Evolutionary conservation across 2,888 invertebrate species (phyloP).

Genomic region (Drosophila siamana): DNA sequence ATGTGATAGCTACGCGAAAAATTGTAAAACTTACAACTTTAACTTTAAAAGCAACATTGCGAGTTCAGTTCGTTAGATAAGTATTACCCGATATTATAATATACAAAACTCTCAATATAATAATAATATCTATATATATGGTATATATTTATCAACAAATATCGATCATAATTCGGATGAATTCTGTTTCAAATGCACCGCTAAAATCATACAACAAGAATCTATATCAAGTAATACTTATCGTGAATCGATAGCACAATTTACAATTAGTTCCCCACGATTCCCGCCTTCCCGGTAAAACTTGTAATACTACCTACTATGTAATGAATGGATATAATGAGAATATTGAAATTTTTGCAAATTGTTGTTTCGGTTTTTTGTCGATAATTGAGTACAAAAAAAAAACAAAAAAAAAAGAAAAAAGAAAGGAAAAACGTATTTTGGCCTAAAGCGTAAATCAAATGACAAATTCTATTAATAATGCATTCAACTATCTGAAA

Average conservation of each 20-base stretch:
- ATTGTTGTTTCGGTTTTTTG: slow-evolving; percentile 54
- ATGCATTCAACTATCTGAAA: slow-evolving; percentile 35
- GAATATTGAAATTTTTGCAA: slow-evolving; percentile 29
- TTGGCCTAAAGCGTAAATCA: slow-evolving; percentile 21
- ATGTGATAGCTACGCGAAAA: slow-evolving; percentile 57
- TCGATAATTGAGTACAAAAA: slow-evolving; percentile 58
- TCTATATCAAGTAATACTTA: slow-evolving; percentile 29
- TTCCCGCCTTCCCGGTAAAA: neutral
- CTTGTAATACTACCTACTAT: slow-evolving; percentile 8
- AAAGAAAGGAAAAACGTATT: too few relatives aligned
- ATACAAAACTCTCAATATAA: slow-evolving; percentile 3
- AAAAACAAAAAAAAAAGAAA: too few relatives aligned
- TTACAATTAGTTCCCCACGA: neutral
- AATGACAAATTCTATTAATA: slow-evolving; percentile 32
- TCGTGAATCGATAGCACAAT: slow-evolving; percentile 39
- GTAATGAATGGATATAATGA: slow-evolving; percentile 4
- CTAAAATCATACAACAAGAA: slow-evolving; percentile 26
- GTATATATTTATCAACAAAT: neutral
- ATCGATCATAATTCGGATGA: slow-evolving; percentile 10
- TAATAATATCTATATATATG: too few relatives aligned
- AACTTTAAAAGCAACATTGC: slow-evolving; percentile 17
- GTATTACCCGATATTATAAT: slow-evolving; percentile 23
- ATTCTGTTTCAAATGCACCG: slow-evolving; percentile 23
- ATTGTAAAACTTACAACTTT: neutral
- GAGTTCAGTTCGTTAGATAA: slow-evolving; percentile 44